Evolutionary conservation across 2,113 vertebrate genomes (phyloP).

Genomic region (Brevimyrus niger): DNA sequence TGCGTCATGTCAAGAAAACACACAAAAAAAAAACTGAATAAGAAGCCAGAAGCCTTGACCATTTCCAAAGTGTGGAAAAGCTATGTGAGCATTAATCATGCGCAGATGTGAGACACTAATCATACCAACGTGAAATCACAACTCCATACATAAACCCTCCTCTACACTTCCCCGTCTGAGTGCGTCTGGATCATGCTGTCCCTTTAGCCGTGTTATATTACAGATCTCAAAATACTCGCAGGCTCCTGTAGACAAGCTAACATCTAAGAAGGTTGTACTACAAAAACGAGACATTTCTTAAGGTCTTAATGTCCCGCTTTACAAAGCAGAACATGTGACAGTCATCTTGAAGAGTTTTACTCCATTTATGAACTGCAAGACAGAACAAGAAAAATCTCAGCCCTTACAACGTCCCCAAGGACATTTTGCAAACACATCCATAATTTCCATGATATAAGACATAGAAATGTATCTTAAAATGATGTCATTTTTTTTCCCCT

Average conservation of each 20-base stretch:
- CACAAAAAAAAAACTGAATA: conserved; percentile 54
- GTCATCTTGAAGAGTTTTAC: neutral
- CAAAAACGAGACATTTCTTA: neutral
- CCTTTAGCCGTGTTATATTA: neutral
- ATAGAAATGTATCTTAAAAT: neutral
- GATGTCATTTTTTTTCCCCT: neutral
- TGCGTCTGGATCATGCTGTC: neutral
- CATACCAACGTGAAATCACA: conserved; percentile 27
- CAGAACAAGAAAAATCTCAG: neutral
- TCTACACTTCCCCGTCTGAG: neutral
- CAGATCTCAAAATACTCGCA: neutral
- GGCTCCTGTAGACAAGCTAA: neutral
- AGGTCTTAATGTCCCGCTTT: neutral
- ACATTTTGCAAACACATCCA: neutral
- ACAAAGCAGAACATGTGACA: neutral
- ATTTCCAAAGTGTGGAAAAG: conserved; percentile 60
- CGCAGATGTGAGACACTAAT: conserved; percentile 37
- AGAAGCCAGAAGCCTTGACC: conserved; percentile 32
- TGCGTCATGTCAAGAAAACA: conserved; percentile 73
- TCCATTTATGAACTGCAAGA: neutral
- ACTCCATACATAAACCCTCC: conserved; percentile 14
- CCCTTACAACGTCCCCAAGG: neutral
- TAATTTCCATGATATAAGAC: neutral
- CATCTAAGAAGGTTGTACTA: neutral
- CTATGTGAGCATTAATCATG: conserved; percentile 73